phyloP scores from a whole-genome alignment of 2,888 invertebrate species.

The Hofmannophila pseudospretella region DNA sequence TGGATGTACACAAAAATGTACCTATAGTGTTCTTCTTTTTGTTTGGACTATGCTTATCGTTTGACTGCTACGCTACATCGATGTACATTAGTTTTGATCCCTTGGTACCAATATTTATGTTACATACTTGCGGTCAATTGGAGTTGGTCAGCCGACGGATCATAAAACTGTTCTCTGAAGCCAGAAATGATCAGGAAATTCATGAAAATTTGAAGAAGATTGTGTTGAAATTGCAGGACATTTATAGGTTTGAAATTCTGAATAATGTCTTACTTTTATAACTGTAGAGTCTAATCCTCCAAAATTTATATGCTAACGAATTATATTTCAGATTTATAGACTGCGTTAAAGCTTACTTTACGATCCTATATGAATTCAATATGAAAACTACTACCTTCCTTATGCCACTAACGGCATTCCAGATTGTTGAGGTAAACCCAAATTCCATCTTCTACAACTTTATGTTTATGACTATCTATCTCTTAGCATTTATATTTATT shows the following conservation, averaged over 20 bases:
- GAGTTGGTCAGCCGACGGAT: conserved; percentile 42
- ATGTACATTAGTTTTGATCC: conserved; percentile 55
- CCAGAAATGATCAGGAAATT: conserved; percentile 23
- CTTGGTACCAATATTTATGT: conserved; percentile 50
- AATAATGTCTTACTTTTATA: conserved; percentile 34
- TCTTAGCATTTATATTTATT: conserved; percentile 8
- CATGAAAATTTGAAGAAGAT: conserved; percentile 36
- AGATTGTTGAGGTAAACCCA: conserved; percentile 41
- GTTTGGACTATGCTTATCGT: conserved; percentile 25
- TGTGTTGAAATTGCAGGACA: conserved; percentile 38
- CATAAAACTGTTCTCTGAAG: conserved; percentile 27
- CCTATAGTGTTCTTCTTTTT: conserved; percentile 23
- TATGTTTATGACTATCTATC: not conserved
- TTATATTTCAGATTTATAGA: conserved; percentile 36
- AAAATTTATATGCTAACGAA: too few relatives aligned
- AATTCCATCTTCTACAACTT: too few relatives aligned
- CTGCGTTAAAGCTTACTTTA: conserved; percentile 31
- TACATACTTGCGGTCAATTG: conserved; percentile 54
- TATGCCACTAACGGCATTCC: conserved; percentile 49
- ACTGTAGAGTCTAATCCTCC: too few relatives aligned
- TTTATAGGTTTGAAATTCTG: conserved; percentile 34
- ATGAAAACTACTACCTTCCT: conserved; percentile 52
- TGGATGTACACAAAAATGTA: conserved; percentile 34
- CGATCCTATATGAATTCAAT: conserved; percentile 44
- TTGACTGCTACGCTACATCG: conserved; percentile 31